These are phyloP conservation scores for Hestina assimilis DNA, from an alignment of 1,140 invertebrate species.

Conservation along the genomic window DNA sequence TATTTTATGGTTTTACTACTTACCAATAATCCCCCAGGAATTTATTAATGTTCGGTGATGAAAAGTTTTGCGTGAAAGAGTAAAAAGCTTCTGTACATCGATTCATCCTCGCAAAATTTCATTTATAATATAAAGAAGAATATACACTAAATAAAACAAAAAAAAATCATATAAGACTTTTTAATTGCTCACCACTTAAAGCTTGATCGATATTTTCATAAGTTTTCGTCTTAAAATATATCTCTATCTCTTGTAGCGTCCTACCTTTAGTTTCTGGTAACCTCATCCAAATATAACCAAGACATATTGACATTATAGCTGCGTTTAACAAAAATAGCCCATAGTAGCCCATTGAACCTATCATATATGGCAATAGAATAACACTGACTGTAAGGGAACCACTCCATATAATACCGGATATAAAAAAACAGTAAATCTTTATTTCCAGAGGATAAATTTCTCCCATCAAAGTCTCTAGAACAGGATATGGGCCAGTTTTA, in stretches of 20 bases:
- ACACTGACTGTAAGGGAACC: slow-evolving; percentile 22
- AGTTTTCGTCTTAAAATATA: slow-evolving; percentile 31
- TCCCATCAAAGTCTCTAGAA: slow-evolving; percentile 24
- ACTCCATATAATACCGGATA: slow-evolving; percentile 13
- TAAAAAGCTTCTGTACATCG: too few species aligned
- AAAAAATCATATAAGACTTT: slow-evolving; percentile 5
- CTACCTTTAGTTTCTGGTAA: slow-evolving; percentile 35
- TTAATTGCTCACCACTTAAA: slow-evolving; percentile 20
- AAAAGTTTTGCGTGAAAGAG: too few species aligned
- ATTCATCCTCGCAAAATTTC: too few species aligned
- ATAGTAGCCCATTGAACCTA: slow-evolving; percentile 21
- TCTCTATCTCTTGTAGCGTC: slow-evolving; percentile 36
- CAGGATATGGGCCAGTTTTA: slow-evolving; percentile 27
- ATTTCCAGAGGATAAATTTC: slow-evolving; percentile 36
- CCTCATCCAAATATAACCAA: slow-evolving; percentile 20
- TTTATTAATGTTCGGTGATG: too few species aligned
- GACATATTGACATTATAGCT: slow-evolving; percentile 11
- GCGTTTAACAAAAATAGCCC: slow-evolving; percentile 29
- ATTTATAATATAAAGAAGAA: too few species aligned
- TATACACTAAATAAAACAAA: too few species aligned
- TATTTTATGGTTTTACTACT: too few species aligned
- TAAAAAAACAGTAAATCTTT: slow-evolving; percentile 27
- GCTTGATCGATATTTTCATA: slow-evolving; percentile 24
- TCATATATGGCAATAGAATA: slow-evolving; percentile 18
- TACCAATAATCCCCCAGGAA: too few species aligned